Evolutionary conservation across 2,888 invertebrate genomes (phyloP).

Genomic region (Protodeltote pygarga): DNA sequence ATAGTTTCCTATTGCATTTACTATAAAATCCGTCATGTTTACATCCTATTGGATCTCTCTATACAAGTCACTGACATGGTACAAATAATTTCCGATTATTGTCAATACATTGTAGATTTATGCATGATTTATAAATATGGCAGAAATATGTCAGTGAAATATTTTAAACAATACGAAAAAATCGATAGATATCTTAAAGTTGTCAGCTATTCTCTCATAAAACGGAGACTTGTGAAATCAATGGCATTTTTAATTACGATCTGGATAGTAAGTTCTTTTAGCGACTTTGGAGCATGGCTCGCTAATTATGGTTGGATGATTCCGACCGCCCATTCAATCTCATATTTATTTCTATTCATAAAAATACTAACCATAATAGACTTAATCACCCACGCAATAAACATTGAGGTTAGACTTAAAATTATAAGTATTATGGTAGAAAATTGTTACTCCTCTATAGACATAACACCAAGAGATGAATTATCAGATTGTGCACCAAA

Average conservation of each 20-base stretch:
- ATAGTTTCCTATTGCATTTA: slow-evolving; percentile 56
- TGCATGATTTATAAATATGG: slow-evolving; percentile 68
- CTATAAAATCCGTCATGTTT: slow-evolving; percentile 60
- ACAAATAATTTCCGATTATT: slow-evolving; percentile 66
- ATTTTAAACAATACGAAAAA: slow-evolving; percentile 63
- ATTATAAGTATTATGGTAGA: slow-evolving; percentile 60
- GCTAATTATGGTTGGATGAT: slow-evolving; percentile 54
- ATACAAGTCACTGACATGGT: slow-evolving; percentile 65
- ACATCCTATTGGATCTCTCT: slow-evolving; percentile 52
- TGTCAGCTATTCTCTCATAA: slow-evolving; percentile 51
- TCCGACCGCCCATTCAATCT: slow-evolving; percentile 55
- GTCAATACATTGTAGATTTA: slow-evolving; percentile 69
- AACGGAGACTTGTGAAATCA: slow-evolving; percentile 52
- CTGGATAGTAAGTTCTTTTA: slow-evolving; percentile 58
- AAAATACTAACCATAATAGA: slow-evolving; percentile 72
- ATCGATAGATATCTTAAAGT: slow-evolving; percentile 66
- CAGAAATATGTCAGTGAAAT: slow-evolving; percentile 58
- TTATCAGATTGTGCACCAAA: slow-evolving; percentile 51
- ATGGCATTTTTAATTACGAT: slow-evolving; percentile 52
- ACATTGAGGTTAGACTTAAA: slow-evolving; percentile 64
- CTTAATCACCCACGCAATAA: slow-evolving; percentile 66
- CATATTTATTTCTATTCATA: slow-evolving; percentile 67
- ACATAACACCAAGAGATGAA: slow-evolving; percentile 31
- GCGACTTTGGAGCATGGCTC: slow-evolving; percentile 66
- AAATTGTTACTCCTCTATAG: slow-evolving; percentile 47